Evolutionary conservation across 2,888 invertebrate species (phyloP).

Genomic region (Agrotis puta): DNA sequence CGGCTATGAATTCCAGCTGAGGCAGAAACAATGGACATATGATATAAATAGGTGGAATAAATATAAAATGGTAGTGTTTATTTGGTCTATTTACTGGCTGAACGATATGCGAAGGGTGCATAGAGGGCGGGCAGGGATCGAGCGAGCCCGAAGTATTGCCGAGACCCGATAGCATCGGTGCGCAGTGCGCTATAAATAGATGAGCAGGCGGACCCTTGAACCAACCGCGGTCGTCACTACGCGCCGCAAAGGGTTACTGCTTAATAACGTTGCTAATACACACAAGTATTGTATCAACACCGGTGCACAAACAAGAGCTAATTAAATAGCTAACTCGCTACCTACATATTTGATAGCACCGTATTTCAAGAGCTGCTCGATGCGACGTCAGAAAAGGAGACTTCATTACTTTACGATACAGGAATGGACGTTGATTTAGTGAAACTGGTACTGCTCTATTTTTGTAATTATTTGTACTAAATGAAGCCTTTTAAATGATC

Average conservation of each 20-base stretch:
- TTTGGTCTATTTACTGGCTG: slow-evolving; percentile 87
- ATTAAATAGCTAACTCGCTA: slow-evolving; percentile 32
- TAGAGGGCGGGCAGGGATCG: slow-evolving; percentile 85
- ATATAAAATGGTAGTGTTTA: slow-evolving; percentile 84
- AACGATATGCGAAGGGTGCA: slow-evolving; percentile 87
- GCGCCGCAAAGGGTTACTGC: slow-evolving; percentile 77
- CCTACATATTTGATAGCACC: slow-evolving; percentile 7
- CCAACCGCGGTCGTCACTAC: slow-evolving; percentile 85
- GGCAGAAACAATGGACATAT: slow-evolving; percentile 87
- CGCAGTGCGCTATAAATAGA: slow-evolving; percentile 88
- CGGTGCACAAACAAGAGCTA: slow-evolving; percentile 14
- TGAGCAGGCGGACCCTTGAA: slow-evolving; percentile 87
- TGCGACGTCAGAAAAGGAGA: background rate
- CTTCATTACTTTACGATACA: slow-evolving; percentile 7
- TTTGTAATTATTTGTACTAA: slow-evolving; percentile 1
- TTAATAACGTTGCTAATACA: slow-evolving; percentile 63
- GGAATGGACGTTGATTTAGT: slow-evolving; percentile 33
- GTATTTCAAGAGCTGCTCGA: slow-evolving; percentile 7
- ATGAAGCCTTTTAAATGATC: slow-evolving; percentile 20
- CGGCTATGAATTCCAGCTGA: slow-evolving; percentile 85
- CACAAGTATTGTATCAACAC: slow-evolving; percentile 22
- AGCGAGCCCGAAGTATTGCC: slow-evolving; percentile 80
- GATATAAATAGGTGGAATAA: slow-evolving; percentile 88
- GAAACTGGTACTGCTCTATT: slow-evolving; percentile 12
- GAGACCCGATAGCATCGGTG: slow-evolving; percentile 85